These are phyloP conservation scores for Leptoteleia sp. DNA, from an alignment of 1,140 invertebrate genomes.

Conservation along the genomic window DNA sequence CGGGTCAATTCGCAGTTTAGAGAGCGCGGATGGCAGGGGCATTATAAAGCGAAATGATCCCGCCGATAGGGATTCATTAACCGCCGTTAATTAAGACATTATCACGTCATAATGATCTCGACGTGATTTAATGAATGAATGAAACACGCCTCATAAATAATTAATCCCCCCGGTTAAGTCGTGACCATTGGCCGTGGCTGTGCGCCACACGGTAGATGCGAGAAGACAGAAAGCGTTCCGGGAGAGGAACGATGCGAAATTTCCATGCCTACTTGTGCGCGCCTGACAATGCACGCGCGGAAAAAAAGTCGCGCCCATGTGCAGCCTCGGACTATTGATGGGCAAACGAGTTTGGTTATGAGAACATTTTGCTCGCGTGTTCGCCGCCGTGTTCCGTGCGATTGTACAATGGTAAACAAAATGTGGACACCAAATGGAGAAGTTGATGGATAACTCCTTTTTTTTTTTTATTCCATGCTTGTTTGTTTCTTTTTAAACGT, in stretches of 20 bases:
- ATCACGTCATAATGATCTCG: constrained; percentile 82
- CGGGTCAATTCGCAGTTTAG: constrained; percentile 78
- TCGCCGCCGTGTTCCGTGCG: no score
- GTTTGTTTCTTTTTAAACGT: no score
- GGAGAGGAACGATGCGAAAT: constrained; percentile 54
- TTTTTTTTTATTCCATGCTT: no score
- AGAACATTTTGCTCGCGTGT: no score
- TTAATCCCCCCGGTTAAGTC: constrained; percentile 80
- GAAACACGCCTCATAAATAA: constrained; percentile 82
- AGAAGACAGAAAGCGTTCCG: constrained; percentile 56
- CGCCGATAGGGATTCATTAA: constrained; percentile 80
- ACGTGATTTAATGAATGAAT: constrained; percentile 81
- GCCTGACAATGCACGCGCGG: constrained; percentile 15
- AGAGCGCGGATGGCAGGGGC: constrained; percentile 64
- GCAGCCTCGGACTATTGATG: no score
- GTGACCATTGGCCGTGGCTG: constrained; percentile 75
- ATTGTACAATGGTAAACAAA: no score
- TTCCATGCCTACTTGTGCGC: constrained; percentile 53
- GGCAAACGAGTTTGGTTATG: no score
- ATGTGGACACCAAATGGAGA: no score
- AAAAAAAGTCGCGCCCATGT: constrained; percentile 16
- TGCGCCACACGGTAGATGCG: constrained; percentile 59
- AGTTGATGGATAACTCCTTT: no score
- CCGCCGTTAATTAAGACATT: constrained; percentile 81
- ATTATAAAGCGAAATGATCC: constrained; percentile 77